Evolutionary conservation across 2,797 vertebrate genomes (phyloP), one percentile per base, ranked within the genome.

Genomic region (Parotocinclus haroldoi): DNA sequence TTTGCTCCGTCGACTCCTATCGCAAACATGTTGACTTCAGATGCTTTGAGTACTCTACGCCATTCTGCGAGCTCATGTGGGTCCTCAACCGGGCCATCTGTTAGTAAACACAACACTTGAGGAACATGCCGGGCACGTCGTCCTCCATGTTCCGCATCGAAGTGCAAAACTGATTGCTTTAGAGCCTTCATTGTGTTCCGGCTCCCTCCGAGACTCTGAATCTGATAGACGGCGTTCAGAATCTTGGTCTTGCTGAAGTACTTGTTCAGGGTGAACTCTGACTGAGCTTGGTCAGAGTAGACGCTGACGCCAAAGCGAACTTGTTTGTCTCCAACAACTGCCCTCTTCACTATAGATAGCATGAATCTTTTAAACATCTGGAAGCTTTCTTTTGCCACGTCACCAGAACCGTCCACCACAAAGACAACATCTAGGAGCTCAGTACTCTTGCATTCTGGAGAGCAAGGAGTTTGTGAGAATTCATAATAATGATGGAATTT

Each of bases 361-460:
- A 92, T 87, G 6, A 93, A 91, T 17, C 3, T 80, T 68, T 81
- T 75, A 82, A 93, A 90, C 62, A 79, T 87, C 19, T 38, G 49
- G 52, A 92, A 91, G 64, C 89, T 79, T 0, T 0, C 0, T 0
- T 10, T 7, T 0, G 54, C 75, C 37, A 89, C 80, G 62, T 82
- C 86, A 0, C 66, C 76, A 42, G 90, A 91, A 9, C 83, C 79
- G 1, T 92, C 90, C 55, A 93, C 82, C 68, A 92, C 63, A 80
- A 93, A 93, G 19, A 94, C 89, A 1, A 93, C 88, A 71, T 94
- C 93, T 1, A 91, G 88, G n/a, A 81, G 71, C 65, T 91, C 84
- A 0, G 84, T 87, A 75, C 80, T 90, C 79, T 88, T 89, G 80
- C 93, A 94, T 0, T 81, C 91, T 93, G 37, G 3, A 66, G 50